Percentiles rank a stretch among this genome's conserved stretches.
Evolutionary conservation across 2,797 vertebrate species (phyloP).

Genomic region (Thripadectes ignobilis): DNA sequence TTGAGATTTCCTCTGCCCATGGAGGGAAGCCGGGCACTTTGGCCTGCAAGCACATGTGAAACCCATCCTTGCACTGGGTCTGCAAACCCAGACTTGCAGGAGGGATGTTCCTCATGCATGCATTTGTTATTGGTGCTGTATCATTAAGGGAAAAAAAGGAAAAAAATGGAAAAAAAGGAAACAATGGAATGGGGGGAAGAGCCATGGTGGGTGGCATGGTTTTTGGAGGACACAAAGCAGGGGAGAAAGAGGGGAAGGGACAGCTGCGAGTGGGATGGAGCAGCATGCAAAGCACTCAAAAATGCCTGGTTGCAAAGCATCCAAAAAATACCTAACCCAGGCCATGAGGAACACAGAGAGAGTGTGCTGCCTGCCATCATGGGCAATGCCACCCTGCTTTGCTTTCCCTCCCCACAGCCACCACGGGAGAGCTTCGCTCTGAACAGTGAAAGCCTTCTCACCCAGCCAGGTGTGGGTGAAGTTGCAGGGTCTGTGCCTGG

Average conservation of each 20-base stretch:
- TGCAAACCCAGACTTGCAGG: not conserved
- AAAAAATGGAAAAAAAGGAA: rapidly evolving
- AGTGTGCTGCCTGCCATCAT: rapidly evolving
- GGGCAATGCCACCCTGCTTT: rapidly evolving
- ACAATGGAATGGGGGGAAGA: not conserved
- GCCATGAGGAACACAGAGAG: rapidly evolving
- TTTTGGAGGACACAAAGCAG: not conserved
- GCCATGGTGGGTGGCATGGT: too few relatives aligned
- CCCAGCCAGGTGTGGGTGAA: not conserved
- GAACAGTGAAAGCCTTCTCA: not conserved
- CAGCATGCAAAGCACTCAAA: not conserved
- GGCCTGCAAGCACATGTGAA: rapidly evolving
- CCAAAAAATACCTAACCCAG: not conserved
- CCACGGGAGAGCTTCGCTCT: not conserved
- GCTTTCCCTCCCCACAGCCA: not conserved
- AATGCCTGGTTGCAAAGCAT: not conserved
- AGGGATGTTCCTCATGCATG: not conserved
- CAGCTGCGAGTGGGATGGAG: not conserved
- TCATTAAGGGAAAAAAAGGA: rapidly evolving
- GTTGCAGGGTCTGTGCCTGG: rapidly evolving
- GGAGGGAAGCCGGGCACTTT: rapidly evolving
- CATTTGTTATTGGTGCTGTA: not conserved
- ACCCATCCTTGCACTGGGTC: not conserved
- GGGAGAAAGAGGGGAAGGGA: not conserved
- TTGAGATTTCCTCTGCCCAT: not conserved